These are phyloP conservation scores for Aramus guarauna DNA, from an alignment of 2,113 vertebrate genomes.

Conservation along the genomic window DNA sequence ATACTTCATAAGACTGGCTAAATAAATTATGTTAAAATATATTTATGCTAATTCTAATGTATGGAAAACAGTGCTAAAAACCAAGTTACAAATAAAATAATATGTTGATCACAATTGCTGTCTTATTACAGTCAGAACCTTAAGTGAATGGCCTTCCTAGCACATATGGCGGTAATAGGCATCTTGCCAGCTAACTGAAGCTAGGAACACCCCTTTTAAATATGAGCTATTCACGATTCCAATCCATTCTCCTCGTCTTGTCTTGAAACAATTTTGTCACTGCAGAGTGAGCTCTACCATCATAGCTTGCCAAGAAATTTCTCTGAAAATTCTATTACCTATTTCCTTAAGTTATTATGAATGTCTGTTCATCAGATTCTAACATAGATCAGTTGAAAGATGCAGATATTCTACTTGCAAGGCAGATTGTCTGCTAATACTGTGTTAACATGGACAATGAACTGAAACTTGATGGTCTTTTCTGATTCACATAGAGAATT, in stretches of 20 bases:
- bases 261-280: neutral
- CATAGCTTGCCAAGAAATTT: neutral
- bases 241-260: neutral
- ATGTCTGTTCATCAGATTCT: neutral
- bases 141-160: neutral
- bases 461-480: neutral
- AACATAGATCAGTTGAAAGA: neutral
- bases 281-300: neutral
- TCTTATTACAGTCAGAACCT: neutral
- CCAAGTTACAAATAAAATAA: neutral
- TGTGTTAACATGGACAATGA: neutral
- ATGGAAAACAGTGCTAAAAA: neutral
- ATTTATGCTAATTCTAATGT: neutral
- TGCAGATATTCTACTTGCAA: neutral
- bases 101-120: neutral
- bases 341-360: neutral
- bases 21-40: neutral
- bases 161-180: fast-evolving
- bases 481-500: neutral
- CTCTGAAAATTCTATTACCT: neutral
- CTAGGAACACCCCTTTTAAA: neutral
- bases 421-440: neutral
- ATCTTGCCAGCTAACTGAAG: neutral
- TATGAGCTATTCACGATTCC: neutral
- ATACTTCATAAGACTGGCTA: neutral